Evolutionary conservation across 2,113 vertebrate genomes (phyloP).

Genomic region (Amblyornis subalaris): DNA sequence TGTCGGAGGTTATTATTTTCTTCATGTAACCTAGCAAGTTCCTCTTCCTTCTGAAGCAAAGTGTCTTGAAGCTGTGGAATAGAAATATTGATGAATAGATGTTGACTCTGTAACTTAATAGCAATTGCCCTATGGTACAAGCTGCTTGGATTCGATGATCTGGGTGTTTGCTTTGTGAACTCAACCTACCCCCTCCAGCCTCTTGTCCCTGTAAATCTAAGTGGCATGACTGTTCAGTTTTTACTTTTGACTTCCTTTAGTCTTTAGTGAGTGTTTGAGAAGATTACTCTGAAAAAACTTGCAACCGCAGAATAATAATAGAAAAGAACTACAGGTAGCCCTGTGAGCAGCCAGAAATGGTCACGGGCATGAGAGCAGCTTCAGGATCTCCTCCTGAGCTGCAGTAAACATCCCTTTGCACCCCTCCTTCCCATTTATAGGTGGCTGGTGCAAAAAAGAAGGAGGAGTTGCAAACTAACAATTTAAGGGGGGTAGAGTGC

Average conservation of each 20-base stretch:
- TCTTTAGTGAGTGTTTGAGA: slow-evolving; percentile 41
- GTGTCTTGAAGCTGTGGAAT: slow-evolving; percentile 88
- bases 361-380: background rate
- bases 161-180: slow-evolving; percentile 61
- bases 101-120: slow-evolving; percentile 72
- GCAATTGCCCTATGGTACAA: slow-evolving; percentile 20
- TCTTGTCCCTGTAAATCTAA: slow-evolving; percentile 27
- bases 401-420: background rate
- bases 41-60: slow-evolving; percentile 90
- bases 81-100: slow-evolving; percentile 57
- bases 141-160: slow-evolving; percentile 42
- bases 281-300: slow-evolving; percentile 33
- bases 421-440: background rate
- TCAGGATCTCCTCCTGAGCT: background rate
- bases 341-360: slow-evolving; percentile 17
- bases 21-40: slow-evolving; percentile 87
- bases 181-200: background rate
- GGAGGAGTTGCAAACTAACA: background rate
- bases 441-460: background rate
- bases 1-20: slow-evolving; percentile 89
- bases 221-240: slow-evolving; percentile 54
- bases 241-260: slow-evolving; percentile 50
- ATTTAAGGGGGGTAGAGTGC: background rate
- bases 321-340: slow-evolving; percentile 14
- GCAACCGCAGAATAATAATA: slow-evolving; percentile 18